Conservation (phyloP, 2,797 vertebrate genomes). For the Myiotriccus ornatus region DNA sequence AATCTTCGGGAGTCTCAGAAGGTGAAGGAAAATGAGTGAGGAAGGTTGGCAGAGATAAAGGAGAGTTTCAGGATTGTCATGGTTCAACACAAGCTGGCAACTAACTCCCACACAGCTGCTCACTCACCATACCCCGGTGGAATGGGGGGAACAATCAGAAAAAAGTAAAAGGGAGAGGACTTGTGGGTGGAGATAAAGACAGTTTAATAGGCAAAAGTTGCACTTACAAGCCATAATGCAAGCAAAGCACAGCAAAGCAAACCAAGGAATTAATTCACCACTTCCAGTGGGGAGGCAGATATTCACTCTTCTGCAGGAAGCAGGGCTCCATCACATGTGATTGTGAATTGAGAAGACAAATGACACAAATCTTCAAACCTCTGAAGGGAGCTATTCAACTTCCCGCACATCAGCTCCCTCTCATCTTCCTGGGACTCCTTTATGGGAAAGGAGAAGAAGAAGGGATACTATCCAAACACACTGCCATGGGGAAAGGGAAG, state of each 20-base stretch:
- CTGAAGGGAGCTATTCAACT: background rate
- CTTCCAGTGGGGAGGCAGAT: background rate
- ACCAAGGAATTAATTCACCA: background rate
- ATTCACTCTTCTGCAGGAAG: background rate
- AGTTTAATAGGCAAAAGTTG: background rate
- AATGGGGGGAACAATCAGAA: background rate
- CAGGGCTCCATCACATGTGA: rapidly evolving
- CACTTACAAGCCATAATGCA: background rate
- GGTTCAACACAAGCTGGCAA: background rate
- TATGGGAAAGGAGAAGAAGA: background rate
- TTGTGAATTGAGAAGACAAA: background rate
- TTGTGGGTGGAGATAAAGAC: background rate
- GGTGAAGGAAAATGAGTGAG: background rate
- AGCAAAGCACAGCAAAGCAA: background rate
- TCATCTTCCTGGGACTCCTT: background rate
- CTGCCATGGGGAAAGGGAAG: background rate
- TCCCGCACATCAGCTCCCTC: rapidly evolving
- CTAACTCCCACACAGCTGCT: background rate
- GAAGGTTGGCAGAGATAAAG: background rate
- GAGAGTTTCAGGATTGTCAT: background rate
- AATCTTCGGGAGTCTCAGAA: background rate
- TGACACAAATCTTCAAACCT: background rate
- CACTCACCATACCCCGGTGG: rapidly evolving
- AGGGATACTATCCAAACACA: background rate
- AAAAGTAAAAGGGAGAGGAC: background rate